Evolutionary conservation across 2,113 vertebrate species (phyloP), one percentile per base, ranked within the genome.

Genomic region (Monopterus albus): DNA sequence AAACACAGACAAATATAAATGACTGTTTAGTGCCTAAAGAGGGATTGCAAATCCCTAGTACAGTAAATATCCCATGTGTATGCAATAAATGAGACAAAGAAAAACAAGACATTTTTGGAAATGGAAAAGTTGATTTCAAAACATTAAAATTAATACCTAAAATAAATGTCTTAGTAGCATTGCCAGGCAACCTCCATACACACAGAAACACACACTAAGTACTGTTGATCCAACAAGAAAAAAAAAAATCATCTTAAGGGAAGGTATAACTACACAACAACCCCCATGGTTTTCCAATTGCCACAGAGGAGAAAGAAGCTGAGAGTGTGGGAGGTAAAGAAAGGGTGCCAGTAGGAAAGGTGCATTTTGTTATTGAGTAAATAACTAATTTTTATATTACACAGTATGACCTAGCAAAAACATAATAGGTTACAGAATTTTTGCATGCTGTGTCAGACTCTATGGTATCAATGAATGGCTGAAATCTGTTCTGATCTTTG

Each of bases 361-460:
- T 78, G 73, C 31, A 76, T 87, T 89, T 86, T 87, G 82, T 85
- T 83, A 87, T 77, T 55, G 85, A 87, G 85, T 78, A 84, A 89
- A 91, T 89, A 85, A 83, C 69, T 80, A 66, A 73, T 84, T 85
- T 84, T 66, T 86, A 81, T 81, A 87, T 89, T 78, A 88, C 81
- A 69, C 86, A 88, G 79, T 81, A 69, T 13, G 43, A 75, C 52
- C 50, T 64, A 43, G 62, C 67, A 51, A 88, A 88, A 72, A 73
- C 52, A 75, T 85, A 77, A 83, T 72, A 42, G 77, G 75, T 72
- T 65, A 69, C 62, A 78, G 82, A 70, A 72, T 72, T 71, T 72
- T 25, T 21, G 20, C 43, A 62, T 59, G 67, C 61, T 40, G 75
- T n/a, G 78, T 52, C 53, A 28, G 61, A 85, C 67, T 75, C 62